Evolutionary conservation across 1,140 invertebrate genomes (phyloP).

Genomic region (Sitobion miscanthi): DNA sequence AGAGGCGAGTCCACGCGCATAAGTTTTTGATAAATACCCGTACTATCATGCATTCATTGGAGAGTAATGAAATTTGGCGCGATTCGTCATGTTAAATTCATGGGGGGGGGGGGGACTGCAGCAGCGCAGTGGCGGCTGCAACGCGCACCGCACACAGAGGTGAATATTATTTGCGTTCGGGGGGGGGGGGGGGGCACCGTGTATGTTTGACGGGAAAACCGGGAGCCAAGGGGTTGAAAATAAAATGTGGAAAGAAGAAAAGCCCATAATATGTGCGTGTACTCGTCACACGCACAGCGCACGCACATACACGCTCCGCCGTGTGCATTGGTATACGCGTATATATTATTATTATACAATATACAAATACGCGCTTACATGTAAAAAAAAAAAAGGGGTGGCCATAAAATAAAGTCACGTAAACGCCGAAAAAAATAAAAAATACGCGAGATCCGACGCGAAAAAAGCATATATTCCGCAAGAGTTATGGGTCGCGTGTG

Average conservation of each 20-base stretch:
- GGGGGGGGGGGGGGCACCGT: neutral
- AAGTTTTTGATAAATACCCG: neutral
- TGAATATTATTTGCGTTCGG: neutral
- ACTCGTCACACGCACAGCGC: too few species aligned
- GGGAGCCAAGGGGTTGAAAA: neutral
- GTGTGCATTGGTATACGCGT: too few species aligned
- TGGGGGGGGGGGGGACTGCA: neutral
- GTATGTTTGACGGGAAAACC: neutral
- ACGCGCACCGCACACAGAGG: neutral
- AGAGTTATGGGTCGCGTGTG: conserved; percentile 10
- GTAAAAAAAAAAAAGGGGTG: neutral
- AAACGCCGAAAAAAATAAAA: neutral
- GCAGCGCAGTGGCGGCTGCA: neutral
- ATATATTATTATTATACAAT: neutral
- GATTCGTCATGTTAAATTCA: conserved; percentile 10
- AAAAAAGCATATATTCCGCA: conserved; percentile 15
- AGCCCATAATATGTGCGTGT: neutral
- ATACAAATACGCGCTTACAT: neutral
- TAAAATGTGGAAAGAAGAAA: neutral
- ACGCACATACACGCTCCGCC: too few species aligned
- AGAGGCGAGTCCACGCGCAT: too few species aligned
- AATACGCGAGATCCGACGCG: neutral
- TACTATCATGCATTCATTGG: neutral
- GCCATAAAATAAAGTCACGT: conserved; percentile 14
- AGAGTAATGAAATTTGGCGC: neutral